Percentiles rank a stretch among this genome's conserved stretches.
These are phyloP conservation scores for Craniophora ligustri DNA, from an alignment of 2,888 invertebrate species.

Conservation along the genomic window DNA sequence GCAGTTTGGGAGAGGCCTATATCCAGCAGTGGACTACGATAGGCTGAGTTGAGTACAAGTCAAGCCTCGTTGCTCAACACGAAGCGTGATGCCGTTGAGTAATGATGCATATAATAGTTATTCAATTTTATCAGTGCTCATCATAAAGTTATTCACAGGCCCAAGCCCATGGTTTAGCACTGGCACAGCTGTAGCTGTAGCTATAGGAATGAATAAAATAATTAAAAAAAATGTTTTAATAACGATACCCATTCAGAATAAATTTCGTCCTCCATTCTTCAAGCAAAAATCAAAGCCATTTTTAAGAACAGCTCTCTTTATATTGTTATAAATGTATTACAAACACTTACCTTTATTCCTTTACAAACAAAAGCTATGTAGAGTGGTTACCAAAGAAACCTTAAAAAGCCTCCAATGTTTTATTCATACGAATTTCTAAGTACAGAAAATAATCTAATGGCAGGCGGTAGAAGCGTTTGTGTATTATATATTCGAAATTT, in stretches of 20 bases:
- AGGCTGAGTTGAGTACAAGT: too few relatives aligned
- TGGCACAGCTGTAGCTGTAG: too few relatives aligned
- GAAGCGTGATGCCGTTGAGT: too few relatives aligned
- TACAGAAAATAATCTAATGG: conserved; percentile 31
- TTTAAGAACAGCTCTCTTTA: conserved; percentile 1
- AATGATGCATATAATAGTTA: too few relatives aligned
- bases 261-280: neutral
- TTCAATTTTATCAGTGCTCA: too few relatives aligned
- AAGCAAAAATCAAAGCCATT: neutral
- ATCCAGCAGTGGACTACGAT: too few relatives aligned
- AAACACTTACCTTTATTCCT: neutral
- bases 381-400: conserved; percentile 20
- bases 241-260: neutral
- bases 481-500: conserved; percentile 15
- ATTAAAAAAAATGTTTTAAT: neutral
- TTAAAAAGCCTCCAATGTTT: conserved; percentile 33
- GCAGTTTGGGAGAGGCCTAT: too few relatives aligned
- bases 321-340: conserved; percentile 4
- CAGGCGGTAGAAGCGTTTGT: conserved; percentile 13
- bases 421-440: conserved; percentile 38
- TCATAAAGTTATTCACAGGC: too few relatives aligned
- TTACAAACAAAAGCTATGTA: conserved; percentile 8
- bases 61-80: too few relatives aligned
- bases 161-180: too few relatives aligned
- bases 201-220: too few relatives aligned